These are phyloP conservation scores for Oikopleura dioica DNA, from an alignment of 23 tunicate species.

Conservation along the genomic window DNA sequence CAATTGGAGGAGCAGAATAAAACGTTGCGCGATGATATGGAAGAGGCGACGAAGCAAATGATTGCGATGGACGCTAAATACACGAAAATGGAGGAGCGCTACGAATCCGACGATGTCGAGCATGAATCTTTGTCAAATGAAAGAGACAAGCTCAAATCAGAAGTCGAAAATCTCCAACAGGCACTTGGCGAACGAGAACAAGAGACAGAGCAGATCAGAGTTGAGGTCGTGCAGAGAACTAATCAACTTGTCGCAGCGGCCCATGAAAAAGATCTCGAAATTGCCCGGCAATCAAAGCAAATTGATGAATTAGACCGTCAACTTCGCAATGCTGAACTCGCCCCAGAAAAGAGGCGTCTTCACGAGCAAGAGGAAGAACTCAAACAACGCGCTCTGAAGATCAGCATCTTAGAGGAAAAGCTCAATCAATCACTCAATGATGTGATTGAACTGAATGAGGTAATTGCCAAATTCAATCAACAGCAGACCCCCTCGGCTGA, in stretches of 20 bases:
- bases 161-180: background rate
- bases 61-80: background rate
- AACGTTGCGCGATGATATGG: conserved; percentile 1
- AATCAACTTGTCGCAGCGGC: background rate
- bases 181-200: background rate
- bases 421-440: conserved; percentile 20
- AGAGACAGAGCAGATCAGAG: background rate
- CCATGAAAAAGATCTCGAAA: background rate
- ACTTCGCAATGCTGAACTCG: background rate
- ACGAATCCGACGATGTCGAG: background rate
- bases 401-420: background rate
- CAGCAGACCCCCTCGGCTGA: background rate
- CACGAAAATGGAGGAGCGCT: background rate
- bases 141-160: background rate
- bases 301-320: background rate
- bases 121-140: background rate
- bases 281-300: background rate
- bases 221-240: background rate
- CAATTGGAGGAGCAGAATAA: too few species aligned
- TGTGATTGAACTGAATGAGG: conserved; percentile 20
- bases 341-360: background rate
- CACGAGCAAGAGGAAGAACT: background rate
- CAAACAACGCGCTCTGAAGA: background rate
- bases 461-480: conserved; percentile 38
- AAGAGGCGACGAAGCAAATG: background rate